Conservation (phyloP, 2,888 invertebrate genomes). For the Tipula vernalis region DNA sequence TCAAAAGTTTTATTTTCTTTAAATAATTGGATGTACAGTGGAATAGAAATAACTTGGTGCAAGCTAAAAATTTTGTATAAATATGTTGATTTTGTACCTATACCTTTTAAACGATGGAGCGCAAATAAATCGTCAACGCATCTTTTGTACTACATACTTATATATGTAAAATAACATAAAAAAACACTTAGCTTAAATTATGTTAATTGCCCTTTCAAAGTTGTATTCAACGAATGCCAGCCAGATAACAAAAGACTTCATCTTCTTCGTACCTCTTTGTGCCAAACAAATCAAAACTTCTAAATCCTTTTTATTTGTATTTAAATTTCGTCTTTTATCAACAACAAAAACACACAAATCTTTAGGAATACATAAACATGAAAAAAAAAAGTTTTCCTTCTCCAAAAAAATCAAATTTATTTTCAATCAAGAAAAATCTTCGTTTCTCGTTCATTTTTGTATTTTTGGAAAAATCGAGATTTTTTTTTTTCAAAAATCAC, state of each 20-base stretch:
- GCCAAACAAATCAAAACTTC: constrained; percentile 4
- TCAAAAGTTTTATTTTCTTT: background rate
- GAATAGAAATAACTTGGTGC: background rate
- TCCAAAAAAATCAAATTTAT: background rate
- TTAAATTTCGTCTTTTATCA: background rate
- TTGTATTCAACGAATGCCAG: background rate
- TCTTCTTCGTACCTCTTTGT: background rate
- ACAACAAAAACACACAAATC: constrained; percentile 4
- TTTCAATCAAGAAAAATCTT: background rate
- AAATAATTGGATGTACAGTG: background rate
- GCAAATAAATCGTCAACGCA: background rate
- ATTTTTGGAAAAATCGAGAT: background rate
- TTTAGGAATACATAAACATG: background rate
- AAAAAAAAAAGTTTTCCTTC: background rate
- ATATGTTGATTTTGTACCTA: background rate
- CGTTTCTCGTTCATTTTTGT: background rate
- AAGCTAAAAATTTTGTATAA: background rate
- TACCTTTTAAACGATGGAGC: background rate
- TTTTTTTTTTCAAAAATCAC: background rate
- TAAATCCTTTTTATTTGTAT: constrained; percentile 4
- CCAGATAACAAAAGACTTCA: background rate
- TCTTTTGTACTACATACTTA: background rate
- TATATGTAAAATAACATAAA: background rate
- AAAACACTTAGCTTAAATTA: constrained; percentile 4
- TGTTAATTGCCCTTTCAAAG: background rate